Base-by-base conservation (phyloP, 2,113 vertebrate species). In the Pleuronectes platessa region DNA sequence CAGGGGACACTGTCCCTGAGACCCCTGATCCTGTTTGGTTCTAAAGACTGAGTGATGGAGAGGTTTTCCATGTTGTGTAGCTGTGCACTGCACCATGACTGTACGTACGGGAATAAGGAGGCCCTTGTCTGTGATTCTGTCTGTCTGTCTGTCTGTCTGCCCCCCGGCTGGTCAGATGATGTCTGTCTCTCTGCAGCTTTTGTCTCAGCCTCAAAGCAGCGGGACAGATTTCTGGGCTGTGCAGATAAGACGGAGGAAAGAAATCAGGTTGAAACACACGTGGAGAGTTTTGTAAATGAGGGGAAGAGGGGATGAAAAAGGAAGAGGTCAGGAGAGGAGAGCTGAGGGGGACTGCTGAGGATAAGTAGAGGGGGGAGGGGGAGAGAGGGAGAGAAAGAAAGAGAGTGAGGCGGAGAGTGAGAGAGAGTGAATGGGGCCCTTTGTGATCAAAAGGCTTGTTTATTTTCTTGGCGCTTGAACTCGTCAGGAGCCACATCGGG, bases 401-500 rank as follows among this genome's bases (percentile, higher is more conserved):
- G 66, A 61, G 90, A 73, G 71, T 18, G 66, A 42, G 31, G 24
- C 60, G 40, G 27, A 63, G 68, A 80, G 86, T 68, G 61, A 82
- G 89, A 87, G 90, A 71, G 93, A 88, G 89, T 95, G 94, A 95
- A 96, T 95, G 93, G 93, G 94, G 88, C 87, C 92, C 95, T 95
- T 96, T 95, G 95, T 95, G 92, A 94, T 95, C 92, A 92, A 93
- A 93, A 93, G 90, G 72, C 89, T 93, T 93, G 92, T 94, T 95
- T 95, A 94, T 95, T 95, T 95, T 94, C 91, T 94, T 85, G 92
- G 91, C 87, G 89, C 92, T 94, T 90, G 91, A 94, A 90, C 88
- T 87, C 87, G 86, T 92, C 87, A 90, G 92, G 76, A 94, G 92
- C 92, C 92, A 92, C 93, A 85, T 93, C 70, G 84, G 84, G 89